These are phyloP conservation scores for Yoshiicerus persimilis DNA, from an alignment of 1,140 invertebrate species.

Conservation along the genomic window DNA sequence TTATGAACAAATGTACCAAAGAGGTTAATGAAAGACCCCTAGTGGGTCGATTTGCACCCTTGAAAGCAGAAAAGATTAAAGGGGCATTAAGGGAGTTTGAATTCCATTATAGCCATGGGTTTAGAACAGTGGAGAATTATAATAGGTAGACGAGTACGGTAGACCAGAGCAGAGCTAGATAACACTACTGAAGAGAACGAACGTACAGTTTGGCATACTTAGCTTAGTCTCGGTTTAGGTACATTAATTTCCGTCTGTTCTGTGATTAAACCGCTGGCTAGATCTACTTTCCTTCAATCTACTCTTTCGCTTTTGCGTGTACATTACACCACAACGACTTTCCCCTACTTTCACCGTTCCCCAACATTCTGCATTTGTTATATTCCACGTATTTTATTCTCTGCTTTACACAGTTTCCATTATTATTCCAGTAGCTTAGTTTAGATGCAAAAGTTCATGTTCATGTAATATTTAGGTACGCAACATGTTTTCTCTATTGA, in stretches of 20 bases:
- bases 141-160: background rate
- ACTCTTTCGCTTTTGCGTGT: background rate
- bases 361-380: background rate
- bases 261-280: constrained; percentile 15
- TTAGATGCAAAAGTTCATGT: background rate
- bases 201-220: background rate
- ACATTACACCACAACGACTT: background rate
- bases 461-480: too few species aligned
- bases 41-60: constrained; percentile 11
- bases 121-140: background rate
- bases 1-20: background rate
- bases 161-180: background rate
- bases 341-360: background rate
- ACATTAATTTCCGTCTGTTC: constrained; percentile 13
- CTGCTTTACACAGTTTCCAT: background rate
- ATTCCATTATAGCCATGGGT: background rate
- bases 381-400: background rate
- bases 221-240: constrained; percentile 3
- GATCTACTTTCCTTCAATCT: background rate
- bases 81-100: constrained; percentile 1
- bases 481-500: background rate
- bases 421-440: background rate
- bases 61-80: constrained; percentile 10
- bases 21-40: constrained; percentile 4
- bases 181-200: background rate